These are phyloP conservation scores for Rhynchonycteris naso DNA, from an alignment of 2,797 vertebrate species.

Conservation along the genomic window DNA sequence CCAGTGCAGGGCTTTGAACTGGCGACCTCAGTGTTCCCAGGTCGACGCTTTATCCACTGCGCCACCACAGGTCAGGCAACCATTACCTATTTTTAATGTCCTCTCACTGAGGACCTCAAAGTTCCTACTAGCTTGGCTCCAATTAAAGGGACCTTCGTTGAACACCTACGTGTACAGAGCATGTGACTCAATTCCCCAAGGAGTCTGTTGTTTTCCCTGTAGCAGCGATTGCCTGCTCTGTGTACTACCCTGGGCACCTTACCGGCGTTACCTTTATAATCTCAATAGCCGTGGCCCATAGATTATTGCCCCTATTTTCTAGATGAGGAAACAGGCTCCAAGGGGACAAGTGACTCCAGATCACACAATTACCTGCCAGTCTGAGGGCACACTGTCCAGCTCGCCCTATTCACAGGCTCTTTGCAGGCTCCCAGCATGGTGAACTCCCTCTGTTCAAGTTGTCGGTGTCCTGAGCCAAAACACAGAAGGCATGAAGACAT, in stretches of 20 bases:
- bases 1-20: no score
- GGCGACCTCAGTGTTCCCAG: no score
- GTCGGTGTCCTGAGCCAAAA: not conserved
- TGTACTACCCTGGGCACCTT: not conserved
- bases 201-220: not conserved
- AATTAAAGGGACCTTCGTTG: not conserved
- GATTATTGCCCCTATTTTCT: not conserved
- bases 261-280: not conserved
- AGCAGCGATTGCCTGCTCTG: not conserved
- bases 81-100: not conserved
- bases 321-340: not conserved
- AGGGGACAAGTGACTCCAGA: not conserved
- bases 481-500: constrained; percentile 30
- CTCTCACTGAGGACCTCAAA: not conserved
- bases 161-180: not conserved
- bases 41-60: no score
- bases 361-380: not conserved
- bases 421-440: fast-evolving
- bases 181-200: fast-evolving
- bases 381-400: fast-evolving
- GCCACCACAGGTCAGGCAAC: no score
- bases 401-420: not conserved
- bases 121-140: not conserved
- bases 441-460: not conserved
- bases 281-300: not conserved